phyloP scores from a whole-genome alignment of 1,140 invertebrate genomes.

The Heliconius eleuchia region DNA sequence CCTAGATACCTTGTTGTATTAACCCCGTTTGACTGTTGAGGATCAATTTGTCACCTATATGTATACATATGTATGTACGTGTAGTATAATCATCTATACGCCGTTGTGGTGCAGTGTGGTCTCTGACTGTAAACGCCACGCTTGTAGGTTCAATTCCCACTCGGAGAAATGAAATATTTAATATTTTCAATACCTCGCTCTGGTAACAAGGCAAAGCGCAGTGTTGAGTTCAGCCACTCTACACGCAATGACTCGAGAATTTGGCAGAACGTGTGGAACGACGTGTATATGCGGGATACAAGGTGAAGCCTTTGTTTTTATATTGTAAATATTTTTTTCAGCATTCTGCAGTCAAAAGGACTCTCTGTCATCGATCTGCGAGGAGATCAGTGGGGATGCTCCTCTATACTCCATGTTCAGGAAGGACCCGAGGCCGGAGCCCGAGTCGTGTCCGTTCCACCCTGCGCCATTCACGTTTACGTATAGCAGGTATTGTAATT shows the following conservation, averaged over 20 bases:
- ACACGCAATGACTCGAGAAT: no score
- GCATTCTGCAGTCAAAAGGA: conserved; percentile 83
- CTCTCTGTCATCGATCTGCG: conserved; percentile 83
- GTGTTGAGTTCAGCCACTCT: no score
- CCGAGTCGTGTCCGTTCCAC: conserved; percentile 87
- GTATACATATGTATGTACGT: no score
- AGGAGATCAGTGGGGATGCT: conserved; percentile 87
- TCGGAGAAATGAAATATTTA: no score
- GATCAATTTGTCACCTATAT: not conserved
- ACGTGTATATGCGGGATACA: no score
- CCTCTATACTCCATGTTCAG: conserved; percentile 88
- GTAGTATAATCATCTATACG: no score
- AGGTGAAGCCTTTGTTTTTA: not conserved
- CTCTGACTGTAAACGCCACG: no score
- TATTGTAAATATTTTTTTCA: conserved; percentile 56
- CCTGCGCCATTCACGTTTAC: conserved; percentile 90
- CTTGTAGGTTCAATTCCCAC: no score
- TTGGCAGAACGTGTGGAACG: no score
- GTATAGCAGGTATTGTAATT: conserved; percentile 80
- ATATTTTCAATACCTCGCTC: no score
- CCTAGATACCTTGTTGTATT: not conserved
- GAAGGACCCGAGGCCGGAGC: conserved; percentile 83
- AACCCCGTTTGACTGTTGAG: not conserved
- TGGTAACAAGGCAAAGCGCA: no score
- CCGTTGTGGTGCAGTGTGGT: no score